Conservation (phyloP, 2,888 invertebrate species). For the Caenorhabditis sinica region DNA sequence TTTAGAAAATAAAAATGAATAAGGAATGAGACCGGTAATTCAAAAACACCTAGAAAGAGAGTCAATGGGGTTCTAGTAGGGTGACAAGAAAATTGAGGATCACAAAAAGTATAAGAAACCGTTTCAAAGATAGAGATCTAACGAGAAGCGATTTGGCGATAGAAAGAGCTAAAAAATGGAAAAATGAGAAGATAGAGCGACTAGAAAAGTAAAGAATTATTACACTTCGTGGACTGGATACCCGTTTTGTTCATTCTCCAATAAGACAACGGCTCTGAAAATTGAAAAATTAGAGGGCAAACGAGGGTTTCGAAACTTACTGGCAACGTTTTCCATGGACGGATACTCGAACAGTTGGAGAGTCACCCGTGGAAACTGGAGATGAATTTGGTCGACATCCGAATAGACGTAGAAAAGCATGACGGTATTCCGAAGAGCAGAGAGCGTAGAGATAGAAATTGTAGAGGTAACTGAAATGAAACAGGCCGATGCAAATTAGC, state of each 20-base stretch:
- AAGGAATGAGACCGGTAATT: slow-evolving; percentile 24
- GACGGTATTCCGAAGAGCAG: slow-evolving; percentile 80
- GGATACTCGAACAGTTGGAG: slow-evolving; percentile 75
- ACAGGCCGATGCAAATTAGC: not conserved
- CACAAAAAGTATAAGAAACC: slow-evolving; percentile 22
- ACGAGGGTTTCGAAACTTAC: slow-evolving; percentile 12
- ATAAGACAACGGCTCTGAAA: slow-evolving; percentile 59
- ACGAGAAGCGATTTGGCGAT: slow-evolving; percentile 4
- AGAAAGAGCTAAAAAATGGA: slow-evolving; percentile 20
- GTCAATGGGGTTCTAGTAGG: not conserved
- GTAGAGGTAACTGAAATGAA: slow-evolving; percentile 84
- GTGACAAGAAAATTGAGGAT: slow-evolving; percentile 42
- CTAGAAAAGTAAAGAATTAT: not conserved
- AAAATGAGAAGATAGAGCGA: not conserved
- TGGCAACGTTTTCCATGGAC: slow-evolving; percentile 65
- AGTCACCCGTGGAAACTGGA: slow-evolving; percentile 73
- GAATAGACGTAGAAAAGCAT: slow-evolving; percentile 76
- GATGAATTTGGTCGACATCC: slow-evolving; percentile 69
- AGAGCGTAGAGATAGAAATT: slow-evolving; percentile 84
- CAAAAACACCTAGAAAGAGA: slow-evolving; percentile 33
- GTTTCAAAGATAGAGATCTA: slow-evolving; percentile 40
- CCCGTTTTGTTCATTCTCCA: slow-evolving; percentile 29
- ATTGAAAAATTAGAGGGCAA: not conserved
- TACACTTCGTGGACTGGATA: slow-evolving; percentile 53
- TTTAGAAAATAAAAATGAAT: slow-evolving; percentile 1